Conservation (phyloP, 1,140 invertebrate genomes). For the Hydropsyche tenuis region DNA sequence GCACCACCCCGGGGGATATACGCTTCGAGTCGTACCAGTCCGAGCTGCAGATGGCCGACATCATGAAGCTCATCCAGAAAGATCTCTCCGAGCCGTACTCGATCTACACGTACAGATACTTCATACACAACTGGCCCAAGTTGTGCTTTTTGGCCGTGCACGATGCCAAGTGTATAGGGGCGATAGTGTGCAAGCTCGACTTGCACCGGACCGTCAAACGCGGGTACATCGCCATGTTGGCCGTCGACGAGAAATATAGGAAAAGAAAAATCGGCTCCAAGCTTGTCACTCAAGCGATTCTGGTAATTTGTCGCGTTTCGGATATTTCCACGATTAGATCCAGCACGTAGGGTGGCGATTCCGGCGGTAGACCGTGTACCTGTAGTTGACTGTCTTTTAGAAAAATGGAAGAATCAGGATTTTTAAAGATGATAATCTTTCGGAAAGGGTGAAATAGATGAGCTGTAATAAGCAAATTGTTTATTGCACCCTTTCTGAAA, state of each 20-base stretch:
- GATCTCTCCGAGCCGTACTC: conserved; percentile 99
- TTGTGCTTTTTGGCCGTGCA: conserved; percentile 95
- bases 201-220: conserved; percentile 91
- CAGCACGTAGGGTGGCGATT: no score
- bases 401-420: no score
- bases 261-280: conserved; percentile 90
- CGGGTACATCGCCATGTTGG: conserved; percentile 99
- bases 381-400: no score
- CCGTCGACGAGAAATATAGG: conserved; percentile 94
- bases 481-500: no score
- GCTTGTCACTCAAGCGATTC: conserved; percentile 76
- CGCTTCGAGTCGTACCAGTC: conserved; percentile 62
- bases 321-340: no score
- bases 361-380: no score
- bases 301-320: conserved; percentile 66
- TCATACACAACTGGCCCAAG: conserved; percentile 99
- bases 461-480: no score
- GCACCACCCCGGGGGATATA: conserved; percentile 48
- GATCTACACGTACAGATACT: conserved; percentile 99
- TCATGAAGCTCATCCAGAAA: conserved; percentile 98
- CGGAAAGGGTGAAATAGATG: no score
- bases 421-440: no score
- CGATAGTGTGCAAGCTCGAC: conserved; percentile 98
- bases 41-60: conserved; percentile 67
- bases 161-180: conserved; percentile 88